These are phyloP conservation scores for Pimpla rufipes DNA, from an alignment of 2,888 invertebrate genomes.

Conservation along the genomic window DNA sequence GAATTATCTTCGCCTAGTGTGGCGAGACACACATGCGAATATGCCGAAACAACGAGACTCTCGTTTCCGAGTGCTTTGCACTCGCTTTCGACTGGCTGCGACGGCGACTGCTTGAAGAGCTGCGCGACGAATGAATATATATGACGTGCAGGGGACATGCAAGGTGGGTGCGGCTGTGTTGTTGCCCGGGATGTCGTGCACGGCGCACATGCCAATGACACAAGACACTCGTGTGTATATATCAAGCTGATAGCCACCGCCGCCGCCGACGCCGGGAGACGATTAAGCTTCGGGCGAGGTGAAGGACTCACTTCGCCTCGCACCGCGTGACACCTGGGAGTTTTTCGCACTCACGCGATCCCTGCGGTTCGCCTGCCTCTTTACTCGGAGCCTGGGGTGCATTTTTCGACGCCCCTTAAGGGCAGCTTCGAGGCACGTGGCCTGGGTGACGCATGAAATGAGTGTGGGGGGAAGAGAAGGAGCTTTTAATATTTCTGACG, in stretches of 20 bases:
- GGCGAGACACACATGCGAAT: constrained; percentile 24
- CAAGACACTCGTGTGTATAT: constrained; percentile 31
- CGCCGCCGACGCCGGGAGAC: too few relatives aligned
- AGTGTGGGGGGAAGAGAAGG: too few relatives aligned
- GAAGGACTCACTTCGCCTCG: background rate
- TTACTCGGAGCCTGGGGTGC: too few relatives aligned
- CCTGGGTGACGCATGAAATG: too few relatives aligned
- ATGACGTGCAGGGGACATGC: constrained; percentile 46
- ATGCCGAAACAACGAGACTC: constrained; percentile 25
- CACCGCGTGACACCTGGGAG: too few relatives aligned
- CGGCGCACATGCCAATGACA: constrained; percentile 48
- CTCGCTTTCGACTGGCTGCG: too few relatives aligned
- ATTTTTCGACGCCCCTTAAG: too few relatives aligned
- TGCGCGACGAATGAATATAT: constrained; percentile 52
- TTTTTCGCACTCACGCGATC: too few relatives aligned
- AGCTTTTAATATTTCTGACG: too few relatives aligned
- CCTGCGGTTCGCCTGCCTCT: too few relatives aligned
- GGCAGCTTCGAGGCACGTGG: too few relatives aligned
- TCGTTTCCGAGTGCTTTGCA: constrained; percentile 31
- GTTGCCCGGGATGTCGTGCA: constrained; percentile 37
- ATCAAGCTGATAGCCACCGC: constrained; percentile 7
- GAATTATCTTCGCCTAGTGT: background rate
- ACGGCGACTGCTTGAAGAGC: too few relatives aligned
- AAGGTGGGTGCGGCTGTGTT: constrained; percentile 62
- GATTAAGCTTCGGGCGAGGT: background rate